A percentile compares a stretch with the other conserved stretches of the same genome.
Evolutionary conservation across 2,888 invertebrate genomes (phyloP).

Genomic region (Sphaeridia pumilis): DNA sequence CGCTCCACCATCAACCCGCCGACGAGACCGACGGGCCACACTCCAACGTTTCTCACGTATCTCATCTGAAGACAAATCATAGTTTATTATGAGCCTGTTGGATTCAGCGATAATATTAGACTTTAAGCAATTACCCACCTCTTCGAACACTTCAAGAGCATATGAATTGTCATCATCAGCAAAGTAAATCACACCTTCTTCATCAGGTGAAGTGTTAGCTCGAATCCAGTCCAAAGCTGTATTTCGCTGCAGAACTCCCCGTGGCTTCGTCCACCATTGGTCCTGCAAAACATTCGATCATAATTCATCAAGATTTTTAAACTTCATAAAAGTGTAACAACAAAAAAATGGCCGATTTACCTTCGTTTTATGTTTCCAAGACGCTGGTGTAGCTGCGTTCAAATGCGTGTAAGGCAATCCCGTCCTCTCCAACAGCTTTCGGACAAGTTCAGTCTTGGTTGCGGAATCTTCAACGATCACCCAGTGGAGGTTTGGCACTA

Average conservation of each 20-base stretch:
- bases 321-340: background rate
- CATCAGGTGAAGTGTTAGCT: constrained; percentile 47
- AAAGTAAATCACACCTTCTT: constrained; percentile 73
- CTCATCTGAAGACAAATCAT: constrained; percentile 53
- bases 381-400: constrained; percentile 55
- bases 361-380: constrained; percentile 54
- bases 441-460: constrained; percentile 56
- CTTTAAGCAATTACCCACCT: constrained; percentile 58
- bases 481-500: constrained; percentile 84
- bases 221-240: constrained; percentile 70
- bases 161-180: constrained; percentile 98
- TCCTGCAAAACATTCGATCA: constrained; percentile 40
- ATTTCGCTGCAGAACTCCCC: constrained; percentile 87
- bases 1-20: constrained; percentile 88
- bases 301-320: background rate
- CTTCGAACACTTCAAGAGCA: constrained; percentile 73
- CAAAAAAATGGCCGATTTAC: constrained; percentile 36
- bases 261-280: constrained; percentile 63
- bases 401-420: constrained; percentile 55
- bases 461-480: constrained; percentile 79
- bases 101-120: too few relatives aligned
- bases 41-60: constrained; percentile 68
- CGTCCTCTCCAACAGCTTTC: constrained; percentile 55
- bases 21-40: constrained; percentile 92
- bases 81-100: background rate